Percentiles rank a stretch among this genome's conserved stretches.
Conservation (phyloP, 1,140 invertebrate species). For the Nephotettix cincticeps region DNA sequence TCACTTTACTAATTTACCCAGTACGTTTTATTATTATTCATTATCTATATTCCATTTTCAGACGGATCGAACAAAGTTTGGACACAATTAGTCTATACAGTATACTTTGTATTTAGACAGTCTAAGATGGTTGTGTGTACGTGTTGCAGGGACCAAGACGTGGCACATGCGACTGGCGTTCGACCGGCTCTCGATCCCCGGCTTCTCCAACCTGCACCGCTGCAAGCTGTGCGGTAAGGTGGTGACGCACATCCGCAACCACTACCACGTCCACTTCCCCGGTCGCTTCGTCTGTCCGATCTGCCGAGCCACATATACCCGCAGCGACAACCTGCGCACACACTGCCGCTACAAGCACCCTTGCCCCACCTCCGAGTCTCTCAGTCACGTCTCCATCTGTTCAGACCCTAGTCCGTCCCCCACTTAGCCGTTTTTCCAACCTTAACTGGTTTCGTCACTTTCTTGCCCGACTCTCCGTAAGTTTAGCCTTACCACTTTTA, state of each 20-base stretch:
- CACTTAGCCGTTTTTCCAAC: too few species aligned
- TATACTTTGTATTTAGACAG: too few species aligned
- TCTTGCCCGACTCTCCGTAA: too few species aligned
- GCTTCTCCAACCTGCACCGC: slow-evolving; percentile 78
- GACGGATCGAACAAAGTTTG: too few species aligned
- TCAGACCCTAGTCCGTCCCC: too few species aligned
- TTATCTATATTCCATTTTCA: too few species aligned
- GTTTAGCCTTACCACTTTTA: too few species aligned
- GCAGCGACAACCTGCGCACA: slow-evolving; percentile 83
- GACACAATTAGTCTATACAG: too few species aligned
- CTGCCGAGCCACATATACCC: slow-evolving; percentile 81
- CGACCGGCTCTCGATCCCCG: slow-evolving; percentile 71
- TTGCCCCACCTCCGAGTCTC: slow-evolving; percentile 64
- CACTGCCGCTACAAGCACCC: slow-evolving; percentile 89
- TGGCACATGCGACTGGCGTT: slow-evolving; percentile 89
- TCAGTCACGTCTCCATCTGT: too few species aligned
- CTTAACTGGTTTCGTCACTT: too few species aligned
- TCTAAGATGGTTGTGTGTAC: slow-evolving; percentile 33
- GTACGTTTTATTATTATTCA: too few species aligned
- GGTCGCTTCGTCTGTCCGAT: slow-evolving; percentile 84
- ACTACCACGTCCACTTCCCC: slow-evolving; percentile 87
- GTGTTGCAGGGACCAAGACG: slow-evolving; percentile 86
- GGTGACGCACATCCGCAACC: slow-evolving; percentile 87
- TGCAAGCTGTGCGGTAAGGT: slow-evolving; percentile 89
- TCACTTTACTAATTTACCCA: too few species aligned